A percentile compares a stretch with the other conserved stretches of the same genome.
These are phyloP conservation scores for Gorsachius magnificus DNA, from an alignment of 2,797 vertebrate genomes.

Conservation along the genomic window DNA sequence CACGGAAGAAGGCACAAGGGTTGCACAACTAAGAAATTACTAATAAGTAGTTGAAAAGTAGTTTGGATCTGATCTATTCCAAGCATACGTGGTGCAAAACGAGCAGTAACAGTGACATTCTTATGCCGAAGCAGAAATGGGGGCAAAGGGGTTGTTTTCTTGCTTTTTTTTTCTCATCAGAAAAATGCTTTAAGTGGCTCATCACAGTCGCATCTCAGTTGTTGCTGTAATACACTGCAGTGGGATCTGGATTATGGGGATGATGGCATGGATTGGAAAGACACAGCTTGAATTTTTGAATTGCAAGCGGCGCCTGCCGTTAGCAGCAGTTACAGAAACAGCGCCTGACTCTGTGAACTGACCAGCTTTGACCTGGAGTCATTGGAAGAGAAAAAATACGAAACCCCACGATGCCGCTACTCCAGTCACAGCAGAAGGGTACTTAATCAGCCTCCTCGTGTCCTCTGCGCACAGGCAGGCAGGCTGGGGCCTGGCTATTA, in stretches of 20 bases:
- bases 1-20: neutral
- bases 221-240: neutral
- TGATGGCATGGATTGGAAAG: neutral
- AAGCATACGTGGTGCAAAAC: neutral
- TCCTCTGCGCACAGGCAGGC: neutral
- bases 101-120: neutral
- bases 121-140: neutral
- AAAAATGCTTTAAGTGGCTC: neutral
- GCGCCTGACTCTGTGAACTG: neutral
- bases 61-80: neutral
- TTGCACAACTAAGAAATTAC: neutral
- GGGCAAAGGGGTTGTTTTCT: neutral
- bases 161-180: neutral
- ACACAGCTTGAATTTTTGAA: constrained; percentile 23
- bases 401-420: neutral
- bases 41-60: neutral
- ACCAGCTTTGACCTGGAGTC: neutral
- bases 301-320: neutral
- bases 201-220: neutral
- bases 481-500: neutral
- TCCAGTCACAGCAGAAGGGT: neutral
- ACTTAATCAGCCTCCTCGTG: neutral
- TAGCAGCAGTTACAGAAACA: neutral
- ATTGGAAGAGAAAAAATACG: neutral
- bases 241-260: neutral